Evolutionary conservation across 2,888 invertebrate genomes (phyloP), one percentile per base, ranked within the genome.

Genomic region (Axea sp.): DNA sequence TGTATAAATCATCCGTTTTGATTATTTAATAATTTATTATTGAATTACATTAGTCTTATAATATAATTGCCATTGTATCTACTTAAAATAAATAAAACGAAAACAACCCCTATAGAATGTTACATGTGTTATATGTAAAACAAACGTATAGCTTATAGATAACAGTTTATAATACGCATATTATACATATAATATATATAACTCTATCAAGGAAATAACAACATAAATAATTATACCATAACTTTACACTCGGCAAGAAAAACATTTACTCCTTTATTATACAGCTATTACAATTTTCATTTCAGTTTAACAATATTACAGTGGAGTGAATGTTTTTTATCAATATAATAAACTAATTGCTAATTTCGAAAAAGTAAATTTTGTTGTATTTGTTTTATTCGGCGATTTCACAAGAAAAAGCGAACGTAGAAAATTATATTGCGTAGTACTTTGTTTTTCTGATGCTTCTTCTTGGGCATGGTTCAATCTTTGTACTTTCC

Each of bases 401-500:
- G 35, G 7, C 9, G 7, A 17, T 35, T 17, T 9, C 5, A 19
- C 30, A 53, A 35, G 33, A 57, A 71, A 55, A 47, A 57, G 43
- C 57, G 5, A 5, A 11, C 2, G 47, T 41, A 31, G 28, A 26
- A 26, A 39, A 22, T 47, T 24, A 22, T 12, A 17, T 31, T 41
- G 37, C 60, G 14, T 5, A 37, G 2, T 37, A 17, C 14, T 24
- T 35, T 45, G 11, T 24, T 59, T 22, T 7, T 37, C 35, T 19
- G 37, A n/a, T 35, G 37, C 15, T 41, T 33, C 43, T 64, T 45
- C 47, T 47, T 41, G 51, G 26, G 33, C 15, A 14, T 39, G 9
- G 15, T 31, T 53, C n/a, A 49, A 51, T 14, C 28, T 71, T 71
- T 71, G 65, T 71, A 65, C 60, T 71, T 51, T 57, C 41, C 19